Conservation (phyloP, 2,113 vertebrate genomes). For the Ardeotis arabs region DNA sequence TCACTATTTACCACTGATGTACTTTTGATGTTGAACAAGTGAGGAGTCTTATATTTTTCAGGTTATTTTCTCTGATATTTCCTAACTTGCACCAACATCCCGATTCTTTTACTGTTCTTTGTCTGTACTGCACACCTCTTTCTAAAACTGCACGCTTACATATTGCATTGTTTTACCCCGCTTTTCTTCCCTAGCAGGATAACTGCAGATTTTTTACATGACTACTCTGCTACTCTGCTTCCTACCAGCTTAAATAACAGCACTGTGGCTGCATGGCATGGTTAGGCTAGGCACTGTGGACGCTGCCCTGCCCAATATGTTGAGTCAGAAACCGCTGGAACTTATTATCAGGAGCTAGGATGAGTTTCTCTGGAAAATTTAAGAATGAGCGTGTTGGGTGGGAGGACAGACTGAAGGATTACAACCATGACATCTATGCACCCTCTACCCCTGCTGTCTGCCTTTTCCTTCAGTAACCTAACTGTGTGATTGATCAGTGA, state of each 20-base stretch:
- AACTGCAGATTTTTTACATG: background rate
- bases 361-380: background rate
- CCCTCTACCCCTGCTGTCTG: background rate
- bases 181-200: background rate
- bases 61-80: background rate
- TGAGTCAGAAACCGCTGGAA: background rate
- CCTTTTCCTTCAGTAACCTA: background rate
- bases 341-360: background rate
- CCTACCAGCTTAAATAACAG: background rate
- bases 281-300: background rate
- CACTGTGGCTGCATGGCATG: background rate
- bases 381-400: background rate
- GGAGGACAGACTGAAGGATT: background rate
- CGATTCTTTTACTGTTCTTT: background rate
- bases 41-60: background rate
- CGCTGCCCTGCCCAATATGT: fast-evolving
- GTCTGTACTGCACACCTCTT: background rate
- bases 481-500: background rate
- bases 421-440: background rate
- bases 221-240: background rate
- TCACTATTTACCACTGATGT: background rate
- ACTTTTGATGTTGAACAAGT: background rate
- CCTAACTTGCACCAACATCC: background rate
- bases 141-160: background rate
- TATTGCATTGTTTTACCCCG: background rate